Conservation (phyloP, 2,888 invertebrate genomes). For the Acrobasis consociella region DNA sequence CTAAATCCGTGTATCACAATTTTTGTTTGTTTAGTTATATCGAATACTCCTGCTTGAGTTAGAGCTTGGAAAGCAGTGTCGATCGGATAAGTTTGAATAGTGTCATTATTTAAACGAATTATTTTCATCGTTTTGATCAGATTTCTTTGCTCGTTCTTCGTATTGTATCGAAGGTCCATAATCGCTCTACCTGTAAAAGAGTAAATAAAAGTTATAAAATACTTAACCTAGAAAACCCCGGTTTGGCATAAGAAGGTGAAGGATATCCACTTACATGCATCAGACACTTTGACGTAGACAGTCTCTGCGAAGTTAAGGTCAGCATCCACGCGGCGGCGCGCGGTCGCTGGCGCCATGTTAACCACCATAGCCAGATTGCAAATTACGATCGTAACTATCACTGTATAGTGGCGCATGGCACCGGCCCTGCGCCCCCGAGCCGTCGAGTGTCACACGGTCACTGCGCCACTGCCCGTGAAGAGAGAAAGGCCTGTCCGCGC, state of each 20-base stretch:
- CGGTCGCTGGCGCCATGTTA: conserved; percentile 34
- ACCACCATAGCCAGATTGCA: conserved; percentile 39
- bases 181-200: conserved; percentile 70
- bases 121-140: conserved; percentile 70
- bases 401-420: conserved; percentile 62
- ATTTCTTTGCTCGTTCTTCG: conserved; percentile 56
- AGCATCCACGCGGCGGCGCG: conserved; percentile 34
- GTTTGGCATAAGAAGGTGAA: conserved; percentile 32
- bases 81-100: conserved; percentile 57
- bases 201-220: neutral
- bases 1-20: conserved; percentile 75
- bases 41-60: conserved; percentile 59
- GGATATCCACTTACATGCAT: conserved; percentile 69
- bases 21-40: conserved; percentile 74
- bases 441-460: conserved; percentile 72
- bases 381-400: conserved; percentile 47
- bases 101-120: conserved; percentile 55
- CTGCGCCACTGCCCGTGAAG: conserved; percentile 70
- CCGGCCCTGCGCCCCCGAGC: conserved; percentile 43
- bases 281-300: conserved; percentile 67
- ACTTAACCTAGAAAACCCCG: neutral
- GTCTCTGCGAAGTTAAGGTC: conserved; percentile 70
- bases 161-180: conserved; percentile 65
- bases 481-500: conserved; percentile 70
- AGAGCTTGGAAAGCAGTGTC: conserved; percentile 63